These are phyloP conservation scores for Brachionus rotundiformis DNA, from an alignment of 1,140 invertebrate species.

Conservation along the genomic window DNA sequence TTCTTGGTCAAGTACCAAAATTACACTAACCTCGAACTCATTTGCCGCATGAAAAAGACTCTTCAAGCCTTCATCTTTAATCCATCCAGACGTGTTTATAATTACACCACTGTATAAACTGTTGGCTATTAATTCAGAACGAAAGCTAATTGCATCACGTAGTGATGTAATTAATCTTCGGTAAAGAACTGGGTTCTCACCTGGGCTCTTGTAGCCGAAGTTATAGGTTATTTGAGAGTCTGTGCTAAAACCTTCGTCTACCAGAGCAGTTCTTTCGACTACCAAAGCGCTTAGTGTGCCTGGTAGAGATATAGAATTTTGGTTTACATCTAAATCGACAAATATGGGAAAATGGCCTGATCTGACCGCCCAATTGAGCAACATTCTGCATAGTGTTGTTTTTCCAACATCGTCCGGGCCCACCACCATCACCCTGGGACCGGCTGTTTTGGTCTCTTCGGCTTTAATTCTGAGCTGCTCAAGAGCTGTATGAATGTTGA, in stretches of 20 bases:
- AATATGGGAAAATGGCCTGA: conserved; percentile 78
- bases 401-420: conserved; percentile 95
- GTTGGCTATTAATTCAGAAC: conserved; percentile 82
- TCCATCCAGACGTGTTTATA: conserved; percentile 97
- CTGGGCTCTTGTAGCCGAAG: conserved; percentile 82
- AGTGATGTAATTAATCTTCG: conserved; percentile 77
- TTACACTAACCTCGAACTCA: conserved; percentile 90
- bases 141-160: conserved; percentile 80
- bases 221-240: conserved; percentile 82
- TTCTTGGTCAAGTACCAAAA: conserved; percentile 94
- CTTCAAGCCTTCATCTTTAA: conserved; percentile 75
- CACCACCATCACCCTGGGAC: conserved; percentile 75
- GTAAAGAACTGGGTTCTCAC: conserved; percentile 79
- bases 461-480: conserved; percentile 80
- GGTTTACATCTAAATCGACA: conserved; percentile 91
- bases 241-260: conserved; percentile 78
- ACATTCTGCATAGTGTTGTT: conserved; percentile 79
- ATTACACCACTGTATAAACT: conserved; percentile 83
- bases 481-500: conserved; percentile 89
- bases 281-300: conserved; percentile 84
- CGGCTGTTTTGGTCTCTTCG: conserved; percentile 71
- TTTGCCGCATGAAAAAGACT: conserved; percentile 75
- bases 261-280: conserved; percentile 83
- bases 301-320: conserved; percentile 78
- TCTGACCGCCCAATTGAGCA: conserved; percentile 73